A percentile compares a stretch with the other conserved stretches of the same genome.
Conservation (phyloP, 30 jellyfish, hydroid and myxozoan species). For the Rhopilema esculentum region DNA sequence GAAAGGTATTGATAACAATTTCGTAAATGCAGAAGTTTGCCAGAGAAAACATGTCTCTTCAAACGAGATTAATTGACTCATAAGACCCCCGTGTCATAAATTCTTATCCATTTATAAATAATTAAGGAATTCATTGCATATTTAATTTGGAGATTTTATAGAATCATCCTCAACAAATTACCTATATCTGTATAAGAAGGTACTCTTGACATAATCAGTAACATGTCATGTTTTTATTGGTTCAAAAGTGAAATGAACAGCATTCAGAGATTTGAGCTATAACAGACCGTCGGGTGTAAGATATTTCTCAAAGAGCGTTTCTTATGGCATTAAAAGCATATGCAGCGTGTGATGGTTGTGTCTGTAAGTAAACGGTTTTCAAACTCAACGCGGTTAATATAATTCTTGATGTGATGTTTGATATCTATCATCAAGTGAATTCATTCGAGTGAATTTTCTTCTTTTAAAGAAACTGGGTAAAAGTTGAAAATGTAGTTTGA, state of each 20-base stretch:
- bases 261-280: background rate
- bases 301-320: background rate
- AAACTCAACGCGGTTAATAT: background rate
- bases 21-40: no score
- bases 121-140: conserved; percentile 21
- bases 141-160: background rate
- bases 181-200: background rate
- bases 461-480: no score
- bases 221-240: background rate
- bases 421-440: no score
- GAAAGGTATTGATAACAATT: no score
- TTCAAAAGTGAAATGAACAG: background rate
- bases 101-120: background rate
- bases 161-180: background rate
- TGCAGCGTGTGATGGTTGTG: background rate
- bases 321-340: no score
- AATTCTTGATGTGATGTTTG: background rate
- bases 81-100: conserved; percentile 5
- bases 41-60: no score
- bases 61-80: no score
- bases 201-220: background rate
- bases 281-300: background rate
- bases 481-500: no score
- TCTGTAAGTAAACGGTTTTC: background rate
- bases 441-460: no score